Evolutionary conservation across 2,888 invertebrate genomes (phyloP), one percentile per base, ranked within the genome.

Genomic region (Acrobasis consociella): DNA sequence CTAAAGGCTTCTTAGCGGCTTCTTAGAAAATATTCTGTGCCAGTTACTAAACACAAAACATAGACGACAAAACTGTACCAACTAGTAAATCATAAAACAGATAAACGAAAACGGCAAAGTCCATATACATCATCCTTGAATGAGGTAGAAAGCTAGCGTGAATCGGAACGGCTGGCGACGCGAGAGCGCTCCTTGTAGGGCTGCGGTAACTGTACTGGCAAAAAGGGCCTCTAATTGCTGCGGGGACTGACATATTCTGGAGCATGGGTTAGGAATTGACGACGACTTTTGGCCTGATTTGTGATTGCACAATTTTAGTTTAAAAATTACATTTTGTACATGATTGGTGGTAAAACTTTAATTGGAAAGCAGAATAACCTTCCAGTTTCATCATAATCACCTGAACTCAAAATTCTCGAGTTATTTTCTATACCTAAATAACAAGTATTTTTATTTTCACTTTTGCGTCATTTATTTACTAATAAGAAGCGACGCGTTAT

Each of bases 61-160:
- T 10, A 42, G 42, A 15, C 38, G 38, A 55, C 52, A 53, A 37
- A 55, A 55, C 55, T 39, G 55, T 55, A 55, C 55, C 9, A 56
- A 56, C 56, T 22, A 56, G 56, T 56, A 42, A 56, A 42, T 56
- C 56, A 42, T 56, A 56, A 56, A 56, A 56, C 42, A 56, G 56
- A 56, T 51, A 60, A 51, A 51, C 51, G 38, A 60, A 60, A 60
- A 60, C 51, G 60, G 51, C 60, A 51, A 50, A 22, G 60, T 51
- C 39, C 60, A 51, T 51, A 60, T 60, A 51, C 38, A 60, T 52
- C 60, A 60, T 60, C 60, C 59, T 52, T 60, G 50, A 60, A 60
- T 60, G 60, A 60, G 60, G 51, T 60, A 60, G 60, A 60, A 60
- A 60, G 60, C 60, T 60, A 60, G 11, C 60, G 50, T 51, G 42